Base-by-base conservation (phyloP, 2,888 invertebrate genomes). In the Melanostoma scalare region DNA sequence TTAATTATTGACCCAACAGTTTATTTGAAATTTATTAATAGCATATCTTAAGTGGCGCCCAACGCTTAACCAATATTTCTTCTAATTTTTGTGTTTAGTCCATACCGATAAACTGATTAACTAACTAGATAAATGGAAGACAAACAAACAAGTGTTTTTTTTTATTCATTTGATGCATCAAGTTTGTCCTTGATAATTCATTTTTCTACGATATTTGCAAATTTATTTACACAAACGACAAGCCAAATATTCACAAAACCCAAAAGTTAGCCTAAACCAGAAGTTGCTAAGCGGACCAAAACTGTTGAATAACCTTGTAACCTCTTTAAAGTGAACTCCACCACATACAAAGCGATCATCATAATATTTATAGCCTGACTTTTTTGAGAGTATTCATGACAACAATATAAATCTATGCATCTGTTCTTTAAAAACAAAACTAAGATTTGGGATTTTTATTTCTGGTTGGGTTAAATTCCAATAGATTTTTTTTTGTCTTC, bases 401-500 rank as follows among this genome's bases (percentile, higher is more conserved):
- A 42, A 6, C 6, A 30, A 40, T 9, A 56, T 20, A 31, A 42
- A 40, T 52, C 71, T 80, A 46, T 63, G 50, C 42, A 65, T 68
- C 48, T 63, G 31, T 61, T 65, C 50, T 58, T 67, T 63, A 78
- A 36, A 33, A 68, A 46, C 31, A 74, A 40, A 69, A 46, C 42
- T 40, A 48, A 56, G 2, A 55, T 69, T 69, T 71, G 10, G 2
- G 38, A 50, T 55, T 72, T 67, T 65, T 61, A 50, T 55, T 76
- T 80, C 56, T 65, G 55, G 73, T 74, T 55, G 55, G 44, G 42
- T 42, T 63, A 63, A 74, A 74, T 80, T 80, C 69, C 68, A 63
- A 68, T 67, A 42, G 10, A 56, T 58, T 65, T 68, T 82, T 63
- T 48, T 58, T 48, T 55, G 48, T 63, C 68, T 72, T 77, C 44